Evolutionary conservation across 2,888 invertebrate genomes (phyloP).

Genomic region (Pheosia gnoma): DNA sequence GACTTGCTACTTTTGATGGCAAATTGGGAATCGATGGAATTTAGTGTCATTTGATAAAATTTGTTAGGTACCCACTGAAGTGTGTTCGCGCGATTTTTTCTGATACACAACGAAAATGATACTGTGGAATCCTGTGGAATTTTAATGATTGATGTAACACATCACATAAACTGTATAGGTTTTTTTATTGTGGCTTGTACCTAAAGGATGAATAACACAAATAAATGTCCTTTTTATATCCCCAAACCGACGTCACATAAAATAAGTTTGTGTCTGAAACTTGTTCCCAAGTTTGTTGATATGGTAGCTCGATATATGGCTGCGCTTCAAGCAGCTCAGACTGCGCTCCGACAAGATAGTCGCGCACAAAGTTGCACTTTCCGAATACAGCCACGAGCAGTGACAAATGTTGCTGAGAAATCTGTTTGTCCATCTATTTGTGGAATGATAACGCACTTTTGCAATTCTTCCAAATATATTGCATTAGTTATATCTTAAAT

Average conservation of each 20-base stretch:
- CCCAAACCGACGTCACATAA: constrained; percentile 60
- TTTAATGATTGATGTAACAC: too few species aligned
- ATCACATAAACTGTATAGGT: too few species aligned
- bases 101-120: too few species aligned
- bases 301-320: constrained; percentile 63
- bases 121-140: too few species aligned
- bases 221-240: constrained; percentile 46
- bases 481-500: constrained; percentile 32
- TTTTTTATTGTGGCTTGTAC: constrained; percentile 12
- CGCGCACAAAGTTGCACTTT: constrained; percentile 72
- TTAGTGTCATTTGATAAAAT: constrained; percentile 30
- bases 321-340: constrained; percentile 62
- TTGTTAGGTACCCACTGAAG: neutral
- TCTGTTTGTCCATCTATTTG: constrained; percentile 55
- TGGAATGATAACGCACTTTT: constrained; percentile 57
- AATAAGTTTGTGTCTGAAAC: constrained; percentile 59
- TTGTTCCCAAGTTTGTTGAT: constrained; percentile 65
- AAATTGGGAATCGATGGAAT: constrained; percentile 47
- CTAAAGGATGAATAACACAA: constrained; percentile 27
- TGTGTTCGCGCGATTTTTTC: too few species aligned
- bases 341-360: constrained; percentile 54
- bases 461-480: constrained; percentile 42
- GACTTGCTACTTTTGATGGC: constrained; percentile 61
- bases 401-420: constrained; percentile 66
- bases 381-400: constrained; percentile 48